Evolutionary conservation across 2,113 vertebrate species (phyloP).

Genomic region (Ariopsis seemanni): DNA sequence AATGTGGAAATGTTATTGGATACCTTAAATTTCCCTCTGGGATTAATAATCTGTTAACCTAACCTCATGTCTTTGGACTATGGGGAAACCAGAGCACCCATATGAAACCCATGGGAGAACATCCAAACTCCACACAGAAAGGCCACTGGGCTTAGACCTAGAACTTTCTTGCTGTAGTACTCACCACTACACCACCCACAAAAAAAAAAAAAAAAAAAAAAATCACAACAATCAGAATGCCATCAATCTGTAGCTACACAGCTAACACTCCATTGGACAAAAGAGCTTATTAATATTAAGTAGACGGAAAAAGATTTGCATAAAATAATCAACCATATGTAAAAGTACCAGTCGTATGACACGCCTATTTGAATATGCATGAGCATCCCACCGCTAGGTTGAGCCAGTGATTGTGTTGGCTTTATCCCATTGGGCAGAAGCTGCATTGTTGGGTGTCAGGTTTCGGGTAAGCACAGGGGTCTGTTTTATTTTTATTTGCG

Average conservation of each 20-base stretch:
- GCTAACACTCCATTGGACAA: constrained; percentile 50
- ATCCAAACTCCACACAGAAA: too few species aligned
- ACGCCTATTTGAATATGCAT: constrained; percentile 59
- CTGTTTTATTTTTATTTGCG: background rate
- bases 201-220: too few species aligned
- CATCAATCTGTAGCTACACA: background rate
- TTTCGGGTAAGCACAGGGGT: constrained; percentile 51
- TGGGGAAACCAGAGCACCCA: too few species aligned
- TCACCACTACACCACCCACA: background rate
- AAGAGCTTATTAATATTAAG: constrained; percentile 38
- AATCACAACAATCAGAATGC: background rate
- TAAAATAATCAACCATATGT: constrained; percentile 11
- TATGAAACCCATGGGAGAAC: too few species aligned
- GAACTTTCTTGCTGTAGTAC: too few species aligned
- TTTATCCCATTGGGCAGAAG: constrained; percentile 40
- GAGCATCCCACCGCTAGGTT: constrained; percentile 46
- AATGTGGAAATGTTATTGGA: too few species aligned
- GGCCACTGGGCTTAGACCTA: too few species aligned
- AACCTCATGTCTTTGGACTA: too few species aligned
- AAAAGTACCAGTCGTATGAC: constrained; percentile 48
- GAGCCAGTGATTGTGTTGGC: constrained; percentile 49
- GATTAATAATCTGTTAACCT: too few species aligned
- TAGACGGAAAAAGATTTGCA: constrained; percentile 54
- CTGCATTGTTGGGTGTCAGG: constrained; percentile 34
- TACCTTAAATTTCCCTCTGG: too few species aligned